Base-by-base conservation (phyloP, 2,888 invertebrate species). In the Morpho achilles region DNA sequence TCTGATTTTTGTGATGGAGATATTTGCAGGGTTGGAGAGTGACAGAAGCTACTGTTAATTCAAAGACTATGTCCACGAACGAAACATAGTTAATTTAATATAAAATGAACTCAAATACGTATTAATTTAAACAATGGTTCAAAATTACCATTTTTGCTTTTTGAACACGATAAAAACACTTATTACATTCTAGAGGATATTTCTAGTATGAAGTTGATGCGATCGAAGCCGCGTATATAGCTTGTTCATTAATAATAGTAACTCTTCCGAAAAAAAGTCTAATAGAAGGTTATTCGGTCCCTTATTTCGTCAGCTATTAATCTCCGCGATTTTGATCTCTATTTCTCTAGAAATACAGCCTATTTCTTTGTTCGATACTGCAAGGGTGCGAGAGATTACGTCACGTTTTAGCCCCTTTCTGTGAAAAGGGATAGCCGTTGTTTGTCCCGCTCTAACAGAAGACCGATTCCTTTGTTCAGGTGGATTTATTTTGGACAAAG, bases 341-440 rank as follows among this genome's bases (percentile, higher is more conserved):
- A 39, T 39, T 2, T n/a, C 8, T 6, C 6, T 45, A 1, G 5
- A 0, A 51, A 63, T 72, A 77, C 67, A 62, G 70, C 62, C 51
- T 49, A 69, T 41, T 43, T 46, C 57, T 60, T 60, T 74, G 66
- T 67, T 56, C 22, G 60, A 41, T 50, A 50, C 56, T 63, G 72
- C 72, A 76, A 73, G 82, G 82, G 79, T 79, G 73, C 68, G 69
- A 66, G 69, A 56, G 75, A 79, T 83, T 82, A 82, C 85, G 82
- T 86, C 84, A 87, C 82, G 76, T 80, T 77, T 79, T 75, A 77
- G 76, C 77, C 84, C 83, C 80, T 78, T 74, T 74, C 76, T 67
- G 66, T 64, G 63, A 72, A 73, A 60, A 61, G 73, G 66, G 74
- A 73, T 42, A 59, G 61, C 50, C 16, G 53, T 61, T 59, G 43